A percentile compares a stretch with the other conserved stretches of the same genome.
These are phyloP conservation scores for Caenorhabditis drosophilae DNA, from an alignment of 2,888 invertebrate species.

Conservation along the genomic window DNA sequence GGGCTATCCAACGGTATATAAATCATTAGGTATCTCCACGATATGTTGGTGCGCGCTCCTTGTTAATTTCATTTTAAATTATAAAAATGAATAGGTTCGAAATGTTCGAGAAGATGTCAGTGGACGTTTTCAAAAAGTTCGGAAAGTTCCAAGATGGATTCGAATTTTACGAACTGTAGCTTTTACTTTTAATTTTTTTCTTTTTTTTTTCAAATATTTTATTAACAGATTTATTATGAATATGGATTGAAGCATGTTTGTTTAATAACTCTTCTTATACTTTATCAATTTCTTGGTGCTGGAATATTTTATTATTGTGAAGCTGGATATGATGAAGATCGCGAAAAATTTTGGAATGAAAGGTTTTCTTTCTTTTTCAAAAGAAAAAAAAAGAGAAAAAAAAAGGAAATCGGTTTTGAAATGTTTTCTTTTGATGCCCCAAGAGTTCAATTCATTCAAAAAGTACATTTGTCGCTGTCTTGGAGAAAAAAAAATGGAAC, in stretches of 20 bases:
- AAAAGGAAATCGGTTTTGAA: neutral
- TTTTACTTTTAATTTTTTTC: neutral
- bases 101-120: slow-evolving; percentile 10
- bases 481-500: neutral
- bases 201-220: neutral
- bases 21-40: no score
- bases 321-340: slow-evolving; percentile 44
- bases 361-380: slow-evolving; percentile 9
- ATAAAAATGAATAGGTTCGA: no score
- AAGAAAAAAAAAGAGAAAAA: neutral
- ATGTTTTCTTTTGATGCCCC: neutral
- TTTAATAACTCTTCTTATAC: slow-evolving; percentile 46
- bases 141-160: slow-evolving; percentile 52
- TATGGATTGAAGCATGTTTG: slow-evolving; percentile 59
- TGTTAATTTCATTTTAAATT: no score
- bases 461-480: neutral
- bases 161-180: slow-evolving; percentile 39
- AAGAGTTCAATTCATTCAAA: slow-evolving; percentile 3
- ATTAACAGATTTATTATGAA: slow-evolving; percentile 52
- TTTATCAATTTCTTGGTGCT: slow-evolving; percentile 59
- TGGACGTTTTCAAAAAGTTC: slow-evolving; percentile 24
- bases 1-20: no score
- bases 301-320: slow-evolving; percentile 56
- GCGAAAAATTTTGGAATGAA: slow-evolving; percentile 45
- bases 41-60: no score